These are phyloP conservation scores for Oostethus manadensis DNA, from an alignment of 2,113 vertebrate genomes.

Conservation along the genomic window DNA sequence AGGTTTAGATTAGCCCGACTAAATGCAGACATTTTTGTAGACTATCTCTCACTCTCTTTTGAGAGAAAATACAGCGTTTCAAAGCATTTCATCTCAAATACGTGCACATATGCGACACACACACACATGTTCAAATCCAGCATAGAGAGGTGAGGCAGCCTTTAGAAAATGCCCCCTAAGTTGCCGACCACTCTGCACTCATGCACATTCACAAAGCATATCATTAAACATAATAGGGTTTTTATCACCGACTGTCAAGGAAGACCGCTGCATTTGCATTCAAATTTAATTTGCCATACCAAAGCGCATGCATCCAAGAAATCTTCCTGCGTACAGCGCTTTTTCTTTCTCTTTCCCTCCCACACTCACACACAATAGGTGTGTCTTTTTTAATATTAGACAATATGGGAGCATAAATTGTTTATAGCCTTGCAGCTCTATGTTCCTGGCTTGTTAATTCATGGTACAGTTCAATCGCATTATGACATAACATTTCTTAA, in stretches of 20 bases:
- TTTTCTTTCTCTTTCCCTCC: constrained; percentile 31
- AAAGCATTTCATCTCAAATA: constrained; percentile 24
- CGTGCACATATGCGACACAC: constrained; percentile 16
- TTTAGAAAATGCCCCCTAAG: constrained; percentile 51
- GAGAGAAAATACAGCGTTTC: constrained; percentile 20
- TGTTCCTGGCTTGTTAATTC: constrained; percentile 20
- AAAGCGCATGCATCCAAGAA: constrained; percentile 72
- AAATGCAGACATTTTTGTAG: constrained; percentile 11
- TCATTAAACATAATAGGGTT: constrained; percentile 80
- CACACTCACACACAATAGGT: constrained; percentile 20
- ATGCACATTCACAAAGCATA: constrained; percentile 78
- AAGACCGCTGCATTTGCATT: constrained; percentile 78
- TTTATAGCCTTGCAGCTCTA: constrained; percentile 26
- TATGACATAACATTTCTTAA: neutral
- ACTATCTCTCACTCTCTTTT: constrained; percentile 8
- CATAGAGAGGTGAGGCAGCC: constrained; percentile 27
- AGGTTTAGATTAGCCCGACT: constrained; percentile 18
- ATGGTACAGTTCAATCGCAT: constrained; percentile 13
- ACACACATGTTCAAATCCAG: constrained; percentile 30
- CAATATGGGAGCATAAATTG: constrained; percentile 42
- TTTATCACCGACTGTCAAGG: constrained; percentile 77
- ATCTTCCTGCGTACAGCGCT: constrained; percentile 56
- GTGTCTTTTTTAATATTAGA: constrained; percentile 50
- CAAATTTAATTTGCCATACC: constrained; percentile 77
- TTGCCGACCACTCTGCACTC: constrained; percentile 68